A percentile compares a stretch with the other conserved stretches of the same genome.
These are phyloP conservation scores for Diabrotica undecimpunctata DNA, from an alignment of 1,140 invertebrate species.

Conservation along the genomic window DNA sequence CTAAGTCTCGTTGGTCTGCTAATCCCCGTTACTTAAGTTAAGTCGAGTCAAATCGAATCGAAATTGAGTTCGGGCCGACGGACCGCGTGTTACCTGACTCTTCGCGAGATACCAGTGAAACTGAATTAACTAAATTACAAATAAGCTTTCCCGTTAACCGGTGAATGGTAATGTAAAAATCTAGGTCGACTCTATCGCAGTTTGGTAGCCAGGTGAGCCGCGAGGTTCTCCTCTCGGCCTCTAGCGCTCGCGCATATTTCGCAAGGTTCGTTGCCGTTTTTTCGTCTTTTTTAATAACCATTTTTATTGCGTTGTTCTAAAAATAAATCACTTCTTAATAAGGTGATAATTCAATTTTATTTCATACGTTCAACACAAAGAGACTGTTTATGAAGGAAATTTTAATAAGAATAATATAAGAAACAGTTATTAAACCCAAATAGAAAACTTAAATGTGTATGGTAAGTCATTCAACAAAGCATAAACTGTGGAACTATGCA, in stretches of 20 bases:
- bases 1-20: neutral
- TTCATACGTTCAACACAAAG: too few species aligned
- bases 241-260: neutral
- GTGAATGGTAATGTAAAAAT: constrained; percentile 35
- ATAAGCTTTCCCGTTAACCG: constrained; percentile 32
- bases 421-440: too few species aligned
- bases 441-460: too few species aligned
- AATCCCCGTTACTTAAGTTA: neutral
- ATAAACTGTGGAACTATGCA: too few species aligned
- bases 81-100: constrained; percentile 1
- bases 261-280: neutral
- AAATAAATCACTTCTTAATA: too few species aligned
- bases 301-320: neutral
- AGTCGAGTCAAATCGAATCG: too few species aligned
- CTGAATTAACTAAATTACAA: constrained; percentile 31
- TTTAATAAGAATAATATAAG: too few species aligned
- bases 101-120: constrained; percentile 28
- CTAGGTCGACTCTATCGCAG: constrained; percentile 30
- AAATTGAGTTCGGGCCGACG: neutral
- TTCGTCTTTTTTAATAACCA: neutral
- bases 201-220: constrained; percentile 27
- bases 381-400: too few species aligned
- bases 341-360: too few species aligned
- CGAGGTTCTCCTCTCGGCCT: constrained; percentile 24
- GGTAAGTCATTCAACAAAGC: too few species aligned